Percentiles rank a stretch among this genome's conserved stretches.
Conservation (phyloP, 2,113 vertebrate species). For the Shinisaurus crocodilurus region DNA sequence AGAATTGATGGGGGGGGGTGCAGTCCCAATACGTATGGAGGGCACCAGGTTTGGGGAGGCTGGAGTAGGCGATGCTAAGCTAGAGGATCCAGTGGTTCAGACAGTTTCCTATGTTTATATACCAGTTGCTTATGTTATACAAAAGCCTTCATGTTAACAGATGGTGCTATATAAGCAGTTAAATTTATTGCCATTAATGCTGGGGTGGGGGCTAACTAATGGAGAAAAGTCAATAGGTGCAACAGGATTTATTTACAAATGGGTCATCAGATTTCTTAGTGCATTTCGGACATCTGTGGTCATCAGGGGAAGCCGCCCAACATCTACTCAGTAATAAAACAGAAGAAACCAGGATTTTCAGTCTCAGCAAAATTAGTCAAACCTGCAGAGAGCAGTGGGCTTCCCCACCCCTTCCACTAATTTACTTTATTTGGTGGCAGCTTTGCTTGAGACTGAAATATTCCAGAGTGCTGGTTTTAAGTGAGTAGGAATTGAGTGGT, state of each 20-base stretch:
- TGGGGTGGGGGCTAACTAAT: neutral
- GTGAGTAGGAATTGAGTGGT: neutral
- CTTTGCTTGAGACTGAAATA: neutral
- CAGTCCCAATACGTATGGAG: no score
- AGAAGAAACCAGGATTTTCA: neutral
- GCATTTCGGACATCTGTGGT: conserved; percentile 6
- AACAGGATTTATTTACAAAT: neutral
- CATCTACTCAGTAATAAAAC: neutral
- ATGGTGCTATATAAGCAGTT: neutral
- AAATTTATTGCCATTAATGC: neutral
- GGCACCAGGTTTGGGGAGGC: no score
- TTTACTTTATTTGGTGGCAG: neutral
- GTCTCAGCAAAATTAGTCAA: neutral
- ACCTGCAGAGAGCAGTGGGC: neutral
- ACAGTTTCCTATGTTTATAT: neutral
- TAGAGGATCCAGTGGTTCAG: no score
- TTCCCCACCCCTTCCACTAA: neutral
- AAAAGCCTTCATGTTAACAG: neutral
- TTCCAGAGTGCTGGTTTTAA: neutral
- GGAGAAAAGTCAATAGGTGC: neutral
- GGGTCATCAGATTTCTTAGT: neutral
- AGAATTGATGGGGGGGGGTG: no score
- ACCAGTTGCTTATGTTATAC: neutral
- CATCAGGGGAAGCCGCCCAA: neutral
- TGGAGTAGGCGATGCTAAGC: no score